phyloP scores from a whole-genome alignment of 2,888 invertebrate genomes.

The Meteorus colon region DNA sequence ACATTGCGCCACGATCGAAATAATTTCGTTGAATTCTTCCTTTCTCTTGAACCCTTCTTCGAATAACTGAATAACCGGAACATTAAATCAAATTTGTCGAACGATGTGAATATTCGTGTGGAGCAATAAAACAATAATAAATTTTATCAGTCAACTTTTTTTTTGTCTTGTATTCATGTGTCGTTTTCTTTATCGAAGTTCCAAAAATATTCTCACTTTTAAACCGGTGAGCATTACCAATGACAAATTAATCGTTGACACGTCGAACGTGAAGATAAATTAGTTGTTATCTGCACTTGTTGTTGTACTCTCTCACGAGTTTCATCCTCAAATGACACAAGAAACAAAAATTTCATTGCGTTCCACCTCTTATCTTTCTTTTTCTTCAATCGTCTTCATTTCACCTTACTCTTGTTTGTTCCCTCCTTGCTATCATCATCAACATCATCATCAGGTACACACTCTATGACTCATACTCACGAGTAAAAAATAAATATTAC shows the following conservation, averaged over 20 bases:
- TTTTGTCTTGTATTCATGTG: no score
- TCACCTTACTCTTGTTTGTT: neutral
- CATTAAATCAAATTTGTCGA: no score
- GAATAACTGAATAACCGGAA: no score
- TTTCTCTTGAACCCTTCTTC: no score
- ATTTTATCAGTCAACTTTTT: no score
- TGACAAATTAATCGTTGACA: conserved; percentile 18
- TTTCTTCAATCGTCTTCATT: neutral
- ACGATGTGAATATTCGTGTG: no score
- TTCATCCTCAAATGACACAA: conserved; percentile 17
- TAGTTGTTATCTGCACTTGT: neutral
- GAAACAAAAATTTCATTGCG: conserved; percentile 33
- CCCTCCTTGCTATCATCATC: conserved; percentile 1
- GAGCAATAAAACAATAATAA: no score
- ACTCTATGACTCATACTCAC: conserved; percentile 43
- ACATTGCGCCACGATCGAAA: no score
- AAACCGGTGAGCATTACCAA: conserved; percentile 5
- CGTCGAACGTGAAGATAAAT: conserved; percentile 14
- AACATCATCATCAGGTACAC: neutral
- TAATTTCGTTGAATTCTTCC: no score
- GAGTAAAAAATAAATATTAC: conserved; percentile 67
- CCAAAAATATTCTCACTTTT: neutral
- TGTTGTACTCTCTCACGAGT: neutral
- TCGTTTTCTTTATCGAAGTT: no score
- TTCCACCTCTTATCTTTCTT: conserved; percentile 1